Evolutionary conservation across 2,113 vertebrate genomes (phyloP).

Genomic region (Coryphaenoides rupestris): DNA sequence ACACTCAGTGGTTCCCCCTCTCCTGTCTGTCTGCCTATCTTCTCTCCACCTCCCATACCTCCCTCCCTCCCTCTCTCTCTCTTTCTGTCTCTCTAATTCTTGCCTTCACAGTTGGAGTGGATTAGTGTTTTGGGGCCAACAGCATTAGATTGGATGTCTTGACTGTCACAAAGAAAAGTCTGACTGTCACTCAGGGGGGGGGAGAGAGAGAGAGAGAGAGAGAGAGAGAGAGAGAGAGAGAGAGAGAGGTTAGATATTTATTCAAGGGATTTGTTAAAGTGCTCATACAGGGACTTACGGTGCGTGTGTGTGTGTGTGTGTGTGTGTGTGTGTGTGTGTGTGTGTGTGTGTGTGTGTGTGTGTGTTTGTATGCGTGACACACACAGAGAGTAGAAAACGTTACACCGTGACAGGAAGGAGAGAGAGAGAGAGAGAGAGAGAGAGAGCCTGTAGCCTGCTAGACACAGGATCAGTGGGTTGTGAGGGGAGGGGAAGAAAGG

Average conservation of each 20-base stretch:
- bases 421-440: not conserved
- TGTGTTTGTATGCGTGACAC: too few species aligned
- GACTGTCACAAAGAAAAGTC: not conserved
- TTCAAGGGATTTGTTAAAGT: not conserved
- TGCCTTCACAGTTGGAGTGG: not conserved
- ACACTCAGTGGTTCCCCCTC: too few species aligned
- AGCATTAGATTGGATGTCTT: not conserved
- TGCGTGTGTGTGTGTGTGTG: too few species aligned
- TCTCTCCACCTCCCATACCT: not conserved
- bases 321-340: not conserved
- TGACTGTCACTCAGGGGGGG: not conserved
- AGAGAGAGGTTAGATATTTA: not conserved
- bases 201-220: slow-evolving; percentile 1
- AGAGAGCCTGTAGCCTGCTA: not conserved
- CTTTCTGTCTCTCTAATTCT: not conserved
- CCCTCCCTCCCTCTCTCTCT: not conserved
- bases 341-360: not conserved
- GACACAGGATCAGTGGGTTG: too few species aligned
- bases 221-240: not conserved
- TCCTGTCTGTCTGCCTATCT: not conserved
- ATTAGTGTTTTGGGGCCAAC: slow-evolving; percentile 7
- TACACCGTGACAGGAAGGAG: too few species aligned
- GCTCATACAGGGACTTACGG: not conserved
- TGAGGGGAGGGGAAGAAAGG: too few species aligned
- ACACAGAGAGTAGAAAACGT: too few species aligned